Evolutionary conservation across 2,113 vertebrate species (phyloP).

Genomic region (Oreochromis niloticus): DNA sequence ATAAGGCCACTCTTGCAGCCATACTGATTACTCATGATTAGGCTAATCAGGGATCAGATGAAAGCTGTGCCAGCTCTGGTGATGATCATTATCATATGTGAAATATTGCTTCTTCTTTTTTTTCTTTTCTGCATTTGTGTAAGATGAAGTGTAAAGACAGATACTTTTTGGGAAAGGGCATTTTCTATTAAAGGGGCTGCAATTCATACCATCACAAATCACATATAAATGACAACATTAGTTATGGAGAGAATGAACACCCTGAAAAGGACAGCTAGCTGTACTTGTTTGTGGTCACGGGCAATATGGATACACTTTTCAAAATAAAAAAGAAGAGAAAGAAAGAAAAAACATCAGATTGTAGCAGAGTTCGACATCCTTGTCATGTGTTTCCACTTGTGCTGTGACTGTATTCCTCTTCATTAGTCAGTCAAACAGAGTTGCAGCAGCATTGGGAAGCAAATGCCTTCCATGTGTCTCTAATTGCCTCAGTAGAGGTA

Average conservation of each 20-base stretch:
- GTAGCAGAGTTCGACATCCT: constrained; percentile 78
- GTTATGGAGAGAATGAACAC: not conserved
- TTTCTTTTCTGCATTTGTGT: not conserved
- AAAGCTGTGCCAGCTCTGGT: not conserved
- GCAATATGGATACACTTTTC: constrained; percentile 56
- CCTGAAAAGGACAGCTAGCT: not conserved
- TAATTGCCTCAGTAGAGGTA: constrained; percentile 53
- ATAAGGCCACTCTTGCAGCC: accelerated
- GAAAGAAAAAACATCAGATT: constrained; percentile 66
- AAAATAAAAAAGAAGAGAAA: constrained; percentile 38
- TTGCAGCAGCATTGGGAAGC: constrained; percentile 74
- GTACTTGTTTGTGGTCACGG: not conserved
- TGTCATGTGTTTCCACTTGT: constrained; percentile 91
- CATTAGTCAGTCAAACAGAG: constrained; percentile 84
- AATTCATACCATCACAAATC: not conserved
- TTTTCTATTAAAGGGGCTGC: not conserved
- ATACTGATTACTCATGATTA: not conserved
- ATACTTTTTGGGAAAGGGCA: accelerated
- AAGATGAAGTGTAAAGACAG: not conserved
- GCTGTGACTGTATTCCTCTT: constrained; percentile 91
- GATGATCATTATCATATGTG: not conserved
- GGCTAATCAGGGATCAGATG: not conserved
- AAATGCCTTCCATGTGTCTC: constrained; percentile 93
- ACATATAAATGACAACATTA: not conserved
- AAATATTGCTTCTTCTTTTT: not conserved